Evolutionary conservation across 1,140 invertebrate genomes (phyloP).

Genomic region (Telenomus remus): DNA sequence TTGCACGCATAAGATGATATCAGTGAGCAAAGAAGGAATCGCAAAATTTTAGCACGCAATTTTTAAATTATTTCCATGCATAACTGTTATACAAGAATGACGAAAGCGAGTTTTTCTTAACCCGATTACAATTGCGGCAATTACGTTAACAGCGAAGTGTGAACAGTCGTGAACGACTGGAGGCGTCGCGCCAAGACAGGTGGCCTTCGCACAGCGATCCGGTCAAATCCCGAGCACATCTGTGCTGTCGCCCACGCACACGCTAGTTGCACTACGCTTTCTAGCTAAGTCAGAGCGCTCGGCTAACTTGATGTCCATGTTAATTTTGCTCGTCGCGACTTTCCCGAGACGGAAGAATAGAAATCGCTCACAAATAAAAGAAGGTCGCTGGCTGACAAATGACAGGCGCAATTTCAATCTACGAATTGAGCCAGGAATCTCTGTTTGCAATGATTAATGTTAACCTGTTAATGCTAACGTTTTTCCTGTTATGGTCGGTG

Average conservation of each 20-base stretch:
- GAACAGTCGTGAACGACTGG: constrained; percentile 17
- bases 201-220: constrained; percentile 23
- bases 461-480: too few relatives aligned
- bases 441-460: constrained; percentile 24
- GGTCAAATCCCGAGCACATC: constrained; percentile 31
- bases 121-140: constrained; percentile 9
- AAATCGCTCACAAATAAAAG: constrained; percentile 23
- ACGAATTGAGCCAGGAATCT: too few relatives aligned
- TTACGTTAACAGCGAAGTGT: constrained; percentile 13
- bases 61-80: background rate
- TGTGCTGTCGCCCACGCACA: constrained; percentile 35
- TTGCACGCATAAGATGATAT: too few relatives aligned
- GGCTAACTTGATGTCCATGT: too few relatives aligned
- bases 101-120: constrained; percentile 9
- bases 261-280: constrained; percentile 43
- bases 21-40: background rate
- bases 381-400: constrained; percentile 15
- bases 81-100: constrained; percentile 6
- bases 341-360: constrained; percentile 41
- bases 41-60: background rate
- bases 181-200: constrained; percentile 31
- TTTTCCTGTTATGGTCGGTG: constrained; percentile 4
- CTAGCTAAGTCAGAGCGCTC: constrained; percentile 11
- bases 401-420: constrained; percentile 25
- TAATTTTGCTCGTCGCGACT: constrained; percentile 15